Percentiles rank a stretch among this genome's conserved stretches.
These are phyloP conservation scores for Urocitellus parryii DNA, from an alignment of 2,113 vertebrate genomes.

Conservation along the genomic window DNA sequence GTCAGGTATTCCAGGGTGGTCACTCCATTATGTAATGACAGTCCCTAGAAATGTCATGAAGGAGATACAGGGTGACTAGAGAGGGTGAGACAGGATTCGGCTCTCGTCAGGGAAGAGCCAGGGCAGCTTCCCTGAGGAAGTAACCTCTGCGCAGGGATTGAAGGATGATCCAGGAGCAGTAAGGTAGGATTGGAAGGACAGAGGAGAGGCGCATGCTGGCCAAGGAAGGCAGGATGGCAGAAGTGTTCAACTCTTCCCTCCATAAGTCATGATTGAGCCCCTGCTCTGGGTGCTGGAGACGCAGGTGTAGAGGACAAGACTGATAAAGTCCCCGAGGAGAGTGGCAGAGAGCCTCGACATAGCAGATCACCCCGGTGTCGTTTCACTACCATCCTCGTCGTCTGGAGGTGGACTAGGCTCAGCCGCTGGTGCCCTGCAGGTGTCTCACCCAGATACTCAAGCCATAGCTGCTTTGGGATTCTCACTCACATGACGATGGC, in stretches of 20 bases:
- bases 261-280: background rate
- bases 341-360: background rate
- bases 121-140: constrained; percentile 2
- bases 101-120: background rate
- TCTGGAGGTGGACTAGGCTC: background rate
- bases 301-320: background rate
- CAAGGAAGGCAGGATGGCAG: background rate
- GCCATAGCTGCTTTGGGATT: background rate
- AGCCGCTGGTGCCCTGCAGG: background rate
- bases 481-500: background rate
- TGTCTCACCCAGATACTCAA: background rate
- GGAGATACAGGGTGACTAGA: background rate
- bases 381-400: background rate
- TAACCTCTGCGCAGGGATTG: background rate
- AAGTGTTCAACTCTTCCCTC: background rate
- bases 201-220: background rate
- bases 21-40: background rate
- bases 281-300: background rate
- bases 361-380: background rate
- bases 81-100: background rate
- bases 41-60: background rate
- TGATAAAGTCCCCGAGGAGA: background rate
- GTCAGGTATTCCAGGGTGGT: background rate
- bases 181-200: background rate
- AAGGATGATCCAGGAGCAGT: background rate